A percentile compares a stretch with the other conserved stretches of the same genome.
Evolutionary conservation across 2,888 invertebrate genomes (phyloP).

Genomic region (Agrilus mali): DNA sequence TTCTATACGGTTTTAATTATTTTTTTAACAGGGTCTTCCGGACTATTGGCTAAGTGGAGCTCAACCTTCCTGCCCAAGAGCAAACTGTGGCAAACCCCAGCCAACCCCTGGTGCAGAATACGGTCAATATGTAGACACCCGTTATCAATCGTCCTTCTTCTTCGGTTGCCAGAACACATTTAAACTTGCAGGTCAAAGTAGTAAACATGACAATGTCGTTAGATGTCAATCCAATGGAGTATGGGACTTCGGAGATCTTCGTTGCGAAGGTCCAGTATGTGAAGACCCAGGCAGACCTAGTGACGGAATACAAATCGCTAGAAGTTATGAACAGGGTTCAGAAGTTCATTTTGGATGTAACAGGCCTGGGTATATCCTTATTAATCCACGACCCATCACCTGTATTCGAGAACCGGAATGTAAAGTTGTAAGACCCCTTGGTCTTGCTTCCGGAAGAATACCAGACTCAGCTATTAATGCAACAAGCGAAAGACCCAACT

Average conservation of each 20-base stretch:
- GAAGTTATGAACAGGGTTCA: constrained; percentile 79
- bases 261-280: constrained; percentile 94
- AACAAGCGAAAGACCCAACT: constrained; percentile 85
- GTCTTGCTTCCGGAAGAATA: constrained; percentile 81
- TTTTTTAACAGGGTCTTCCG: constrained; percentile 52
- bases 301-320: constrained; percentile 76
- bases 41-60: constrained; percentile 85
- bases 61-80: constrained; percentile 74
- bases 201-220: constrained; percentile 83
- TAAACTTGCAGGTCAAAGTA: constrained; percentile 84
- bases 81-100: constrained; percentile 84
- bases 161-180: constrained; percentile 95
- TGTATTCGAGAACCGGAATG: constrained; percentile 90
- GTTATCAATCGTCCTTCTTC: constrained; percentile 86
- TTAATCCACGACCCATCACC: constrained; percentile 80
- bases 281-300: constrained; percentile 91
- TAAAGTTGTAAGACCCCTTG: constrained; percentile 81
- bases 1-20: not conserved
- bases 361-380: constrained; percentile 83
- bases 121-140: constrained; percentile 75
- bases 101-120: constrained; percentile 91
- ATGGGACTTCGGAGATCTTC: constrained; percentile 94
- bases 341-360: constrained; percentile 85
- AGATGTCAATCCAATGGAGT: constrained; percentile 83
- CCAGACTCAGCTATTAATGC: constrained; percentile 93